Conservation (phyloP, 2,797 vertebrate genomes). For the Limosa lapponica region DNA sequence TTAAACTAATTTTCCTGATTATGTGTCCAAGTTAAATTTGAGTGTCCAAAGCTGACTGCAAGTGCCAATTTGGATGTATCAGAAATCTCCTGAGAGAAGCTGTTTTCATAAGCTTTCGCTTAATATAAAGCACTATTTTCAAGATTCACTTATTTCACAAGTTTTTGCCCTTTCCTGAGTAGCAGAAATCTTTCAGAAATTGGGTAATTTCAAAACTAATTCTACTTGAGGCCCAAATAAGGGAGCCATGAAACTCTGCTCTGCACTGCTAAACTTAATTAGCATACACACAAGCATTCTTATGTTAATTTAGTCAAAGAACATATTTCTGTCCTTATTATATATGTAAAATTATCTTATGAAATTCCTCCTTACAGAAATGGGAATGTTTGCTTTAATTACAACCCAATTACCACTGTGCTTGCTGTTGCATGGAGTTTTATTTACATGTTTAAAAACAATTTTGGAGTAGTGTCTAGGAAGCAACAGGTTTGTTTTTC, state of each 20-base stretch:
- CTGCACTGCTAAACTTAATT: not conserved
- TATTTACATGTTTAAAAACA: not conserved
- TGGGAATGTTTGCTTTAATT: not conserved
- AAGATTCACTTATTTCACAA: not conserved
- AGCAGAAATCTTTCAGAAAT: not conserved
- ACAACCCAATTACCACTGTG: not conserved
- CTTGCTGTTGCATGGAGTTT: not conserved
- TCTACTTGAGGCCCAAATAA: not conserved
- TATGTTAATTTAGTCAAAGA: not conserved
- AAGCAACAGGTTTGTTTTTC: not conserved
- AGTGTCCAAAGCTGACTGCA: rapidly evolving
- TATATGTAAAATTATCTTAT: not conserved
- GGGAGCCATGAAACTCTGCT: not conserved
- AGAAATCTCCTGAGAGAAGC: not conserved
- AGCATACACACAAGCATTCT: not conserved
- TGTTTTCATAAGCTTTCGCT: not conserved
- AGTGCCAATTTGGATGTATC: not conserved
- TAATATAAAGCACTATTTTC: not conserved
- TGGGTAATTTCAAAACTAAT: not conserved
- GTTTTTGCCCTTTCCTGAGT: not conserved
- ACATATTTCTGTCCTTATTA: not conserved
- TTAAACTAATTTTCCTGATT: not conserved
- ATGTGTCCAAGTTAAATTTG: not conserved
- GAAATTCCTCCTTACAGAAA: not conserved
- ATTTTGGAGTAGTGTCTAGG: not conserved